These are phyloP conservation scores for Pseudomugil tenellus DNA, from an alignment of 2,797 vertebrate species.

Conservation along the genomic window DNA sequence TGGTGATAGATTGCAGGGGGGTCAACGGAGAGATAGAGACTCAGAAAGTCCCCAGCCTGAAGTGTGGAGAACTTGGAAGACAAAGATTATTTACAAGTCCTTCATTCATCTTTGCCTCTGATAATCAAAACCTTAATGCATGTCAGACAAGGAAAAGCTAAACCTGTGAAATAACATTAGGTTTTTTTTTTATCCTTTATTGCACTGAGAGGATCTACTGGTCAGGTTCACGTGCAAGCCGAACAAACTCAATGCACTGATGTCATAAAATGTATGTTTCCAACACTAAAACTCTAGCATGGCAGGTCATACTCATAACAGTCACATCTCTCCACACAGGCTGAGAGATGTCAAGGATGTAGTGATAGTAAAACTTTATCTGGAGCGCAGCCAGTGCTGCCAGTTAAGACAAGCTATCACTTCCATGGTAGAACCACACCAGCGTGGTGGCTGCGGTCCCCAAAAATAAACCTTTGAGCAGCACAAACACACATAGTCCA, in stretches of 20 bases:
- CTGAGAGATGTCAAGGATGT: slow-evolving; percentile 30
- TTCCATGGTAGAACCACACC: slow-evolving; percentile 12
- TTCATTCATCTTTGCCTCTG: slow-evolving; percentile 26
- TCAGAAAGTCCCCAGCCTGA: slow-evolving; percentile 32
- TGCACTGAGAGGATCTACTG: slow-evolving; percentile 13
- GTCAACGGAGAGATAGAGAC: slow-evolving; percentile 39
- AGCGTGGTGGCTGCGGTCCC: slow-evolving; percentile 17
- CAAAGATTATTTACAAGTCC: slow-evolving; percentile 36
- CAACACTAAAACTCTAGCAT: neutral
- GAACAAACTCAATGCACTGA: slow-evolving; percentile 25
- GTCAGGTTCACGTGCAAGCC: slow-evolving; percentile 25
- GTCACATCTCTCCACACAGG: slow-evolving; percentile 10
- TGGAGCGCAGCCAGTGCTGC: slow-evolving; percentile 14
- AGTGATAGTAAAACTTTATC: slow-evolving; percentile 42
- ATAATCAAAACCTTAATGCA: slow-evolving; percentile 31
- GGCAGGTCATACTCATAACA: slow-evolving; percentile 8
- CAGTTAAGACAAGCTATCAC: slow-evolving; percentile 23
- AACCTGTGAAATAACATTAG: slow-evolving; percentile 36
- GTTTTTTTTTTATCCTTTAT: slow-evolving; percentile 32
- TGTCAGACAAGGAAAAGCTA: slow-evolving; percentile 30
- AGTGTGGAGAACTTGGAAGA: slow-evolving; percentile 49
- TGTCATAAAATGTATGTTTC: slow-evolving; percentile 17
- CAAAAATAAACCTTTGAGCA: slow-evolving; percentile 32
- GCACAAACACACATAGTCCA: slow-evolving; percentile 32
- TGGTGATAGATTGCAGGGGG: slow-evolving; percentile 58